Conservation (phyloP, 2,888 invertebrate species). For the Tortrix viridana region DNA sequence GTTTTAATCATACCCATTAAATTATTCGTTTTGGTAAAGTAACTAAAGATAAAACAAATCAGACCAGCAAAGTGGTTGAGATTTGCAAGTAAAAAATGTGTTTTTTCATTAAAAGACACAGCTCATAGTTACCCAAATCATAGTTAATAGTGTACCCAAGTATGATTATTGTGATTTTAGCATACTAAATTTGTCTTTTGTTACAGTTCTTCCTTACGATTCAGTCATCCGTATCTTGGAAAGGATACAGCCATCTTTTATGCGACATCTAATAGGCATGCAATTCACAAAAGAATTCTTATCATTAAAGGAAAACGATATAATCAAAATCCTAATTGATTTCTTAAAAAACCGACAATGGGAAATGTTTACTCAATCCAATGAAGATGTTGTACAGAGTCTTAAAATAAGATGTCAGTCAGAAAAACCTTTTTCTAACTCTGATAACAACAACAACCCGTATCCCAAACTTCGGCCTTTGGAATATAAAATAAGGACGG, state of each 20-base stretch:
- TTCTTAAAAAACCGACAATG: conserved; percentile 58
- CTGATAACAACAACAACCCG: conserved; percentile 25
- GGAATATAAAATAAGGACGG: conserved; percentile 25
- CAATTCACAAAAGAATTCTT: conserved; percentile 55
- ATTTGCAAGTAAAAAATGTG: too few species aligned
- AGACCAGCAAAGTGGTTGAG: too few species aligned
- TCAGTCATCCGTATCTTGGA: conserved; percentile 62
- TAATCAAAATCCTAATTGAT: conserved; percentile 56
- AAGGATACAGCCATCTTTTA: conserved; percentile 66
- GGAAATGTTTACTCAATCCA: conserved; percentile 49
- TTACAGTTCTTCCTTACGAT: conserved; percentile 62
- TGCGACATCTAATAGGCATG: conserved; percentile 63
- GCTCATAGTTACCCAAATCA: too few species aligned
- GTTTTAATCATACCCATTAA: too few species aligned
- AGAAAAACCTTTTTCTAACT: conserved; percentile 14
- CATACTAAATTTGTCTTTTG: conserved; percentile 4
- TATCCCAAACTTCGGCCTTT: conserved; percentile 53
- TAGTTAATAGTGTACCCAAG: too few species aligned
- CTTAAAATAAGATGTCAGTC: conserved; percentile 22
- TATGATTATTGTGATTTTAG: too few species aligned
- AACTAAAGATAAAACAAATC: too few species aligned
- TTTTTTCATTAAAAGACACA: too few species aligned
- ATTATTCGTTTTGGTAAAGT: too few species aligned
- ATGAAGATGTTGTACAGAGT: conserved; percentile 26
- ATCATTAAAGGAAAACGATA: conserved; percentile 52